These are phyloP conservation scores for Pteropus rufus DNA, from an alignment of 2,797 vertebrate species.

Conservation along the genomic window DNA sequence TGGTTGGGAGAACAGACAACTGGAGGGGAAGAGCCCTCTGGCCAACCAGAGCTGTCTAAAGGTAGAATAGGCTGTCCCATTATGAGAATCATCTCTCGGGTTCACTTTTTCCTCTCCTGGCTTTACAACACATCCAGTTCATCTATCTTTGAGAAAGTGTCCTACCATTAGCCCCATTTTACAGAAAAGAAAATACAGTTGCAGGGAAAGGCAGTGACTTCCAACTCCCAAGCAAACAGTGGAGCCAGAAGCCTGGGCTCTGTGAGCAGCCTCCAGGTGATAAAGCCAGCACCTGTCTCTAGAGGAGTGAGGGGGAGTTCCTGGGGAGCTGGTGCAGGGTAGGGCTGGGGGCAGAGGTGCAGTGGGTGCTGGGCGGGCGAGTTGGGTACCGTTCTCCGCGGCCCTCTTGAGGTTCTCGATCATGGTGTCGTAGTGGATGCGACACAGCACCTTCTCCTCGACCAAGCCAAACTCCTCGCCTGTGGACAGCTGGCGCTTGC, in stretches of 20 bases:
- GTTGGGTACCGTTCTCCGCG: slow-evolving; percentile 91
- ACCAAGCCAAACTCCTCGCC: slow-evolving; percentile 98
- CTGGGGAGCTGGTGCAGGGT: background rate
- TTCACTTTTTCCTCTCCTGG: background rate
- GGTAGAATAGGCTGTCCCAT: background rate
- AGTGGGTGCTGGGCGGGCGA: background rate
- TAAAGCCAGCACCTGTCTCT: background rate
- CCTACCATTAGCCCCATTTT: background rate
- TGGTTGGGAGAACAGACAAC: background rate
- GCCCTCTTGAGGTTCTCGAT: slow-evolving; percentile 98
- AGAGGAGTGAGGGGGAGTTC: background rate
- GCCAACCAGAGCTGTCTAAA: background rate
- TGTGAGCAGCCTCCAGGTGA: background rate
- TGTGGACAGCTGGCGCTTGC: slow-evolving; percentile 97
- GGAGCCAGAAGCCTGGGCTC: background rate
- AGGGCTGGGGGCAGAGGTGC: background rate
- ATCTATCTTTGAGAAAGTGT: background rate
- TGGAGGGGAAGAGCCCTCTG: background rate
- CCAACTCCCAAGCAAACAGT: background rate
- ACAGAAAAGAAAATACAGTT: background rate
- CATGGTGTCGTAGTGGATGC: slow-evolving; percentile 99
- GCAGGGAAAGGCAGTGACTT: background rate
- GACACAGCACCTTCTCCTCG: slow-evolving; percentile 97
- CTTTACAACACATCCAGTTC: background rate
- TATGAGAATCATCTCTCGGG: background rate